A percentile compares a stretch with the other conserved stretches of the same genome.
phyloP scores from a whole-genome alignment of 1,140 invertebrate genomes.

The Oryctes rhinoceros region DNA sequence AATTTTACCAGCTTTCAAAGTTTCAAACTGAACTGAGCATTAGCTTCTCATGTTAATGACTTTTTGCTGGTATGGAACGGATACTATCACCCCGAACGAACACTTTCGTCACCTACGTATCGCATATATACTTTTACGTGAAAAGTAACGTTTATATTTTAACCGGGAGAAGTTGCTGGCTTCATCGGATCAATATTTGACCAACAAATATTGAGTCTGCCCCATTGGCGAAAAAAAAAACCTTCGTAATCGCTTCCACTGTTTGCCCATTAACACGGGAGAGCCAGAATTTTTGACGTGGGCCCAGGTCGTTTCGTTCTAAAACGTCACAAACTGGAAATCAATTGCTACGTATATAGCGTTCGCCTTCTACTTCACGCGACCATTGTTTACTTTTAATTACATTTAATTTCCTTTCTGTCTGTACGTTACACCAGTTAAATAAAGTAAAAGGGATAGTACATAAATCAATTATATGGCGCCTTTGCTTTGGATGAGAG shows the following conservation, averaged over 20 bases:
- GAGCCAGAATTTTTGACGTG: background rate
- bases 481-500: too few species aligned
- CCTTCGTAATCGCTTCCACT: background rate
- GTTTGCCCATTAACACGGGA: background rate
- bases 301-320: background rate
- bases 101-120: too few species aligned
- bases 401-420: conserved; percentile 10
- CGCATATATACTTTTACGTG: background rate
- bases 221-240: background rate
- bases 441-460: too few species aligned
- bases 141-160: background rate
- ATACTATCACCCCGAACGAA: too few species aligned
- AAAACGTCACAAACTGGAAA: background rate
- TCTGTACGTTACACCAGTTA: background rate
- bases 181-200: background rate
- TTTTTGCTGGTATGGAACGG: too few species aligned
- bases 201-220: background rate
- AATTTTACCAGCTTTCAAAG: too few species aligned
- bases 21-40: too few species aligned
- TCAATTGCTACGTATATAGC: background rate
- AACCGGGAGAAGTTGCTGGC: background rate
- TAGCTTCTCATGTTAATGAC: too few species aligned
- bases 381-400: conserved; percentile 11
- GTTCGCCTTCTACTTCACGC: background rate
- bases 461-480: too few species aligned